Conservation (phyloP, 2,888 invertebrate genomes). For the Ophion obscuratus region DNA sequence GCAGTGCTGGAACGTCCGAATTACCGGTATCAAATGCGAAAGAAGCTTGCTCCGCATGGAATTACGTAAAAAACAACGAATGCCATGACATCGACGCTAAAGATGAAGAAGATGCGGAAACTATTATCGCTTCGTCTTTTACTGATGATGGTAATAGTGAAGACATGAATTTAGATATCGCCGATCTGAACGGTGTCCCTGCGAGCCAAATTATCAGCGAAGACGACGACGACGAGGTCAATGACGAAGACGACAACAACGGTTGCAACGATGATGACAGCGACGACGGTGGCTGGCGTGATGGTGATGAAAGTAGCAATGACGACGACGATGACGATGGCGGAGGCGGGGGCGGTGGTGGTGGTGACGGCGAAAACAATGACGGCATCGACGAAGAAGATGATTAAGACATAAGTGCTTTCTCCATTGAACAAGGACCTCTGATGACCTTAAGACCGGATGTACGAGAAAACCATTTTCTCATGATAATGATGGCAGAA, state of each 20-base stretch:
- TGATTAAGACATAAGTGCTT: slow-evolving; percentile 31
- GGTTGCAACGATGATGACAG: slow-evolving; percentile 7
- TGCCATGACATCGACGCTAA: too few species aligned
- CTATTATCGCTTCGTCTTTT: too few species aligned
- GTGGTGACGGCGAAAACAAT: slow-evolving; percentile 23
- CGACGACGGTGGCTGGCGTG: slow-evolving; percentile 22
- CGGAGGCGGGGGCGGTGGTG: slow-evolving; percentile 13
- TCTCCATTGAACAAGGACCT: slow-evolving; percentile 37
- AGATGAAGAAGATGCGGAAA: too few species aligned
- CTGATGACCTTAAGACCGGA: slow-evolving; percentile 33
- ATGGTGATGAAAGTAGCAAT: slow-evolving; percentile 15
- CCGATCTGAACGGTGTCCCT: too few species aligned
- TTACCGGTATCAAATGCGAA: too few species aligned
- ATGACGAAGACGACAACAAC: neutral
- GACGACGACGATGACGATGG: slow-evolving; percentile 18
- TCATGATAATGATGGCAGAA: slow-evolving; percentile 34
- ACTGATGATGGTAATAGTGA: too few species aligned
- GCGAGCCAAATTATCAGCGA: slow-evolving; percentile 38
- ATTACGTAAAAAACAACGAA: too few species aligned
- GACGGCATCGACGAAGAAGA: slow-evolving; percentile 35
- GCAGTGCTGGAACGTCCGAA: too few species aligned
- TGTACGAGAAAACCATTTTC: slow-evolving; percentile 28
- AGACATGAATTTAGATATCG: too few species aligned
- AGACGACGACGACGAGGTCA: slow-evolving; percentile 14
- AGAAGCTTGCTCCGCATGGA: too few species aligned